These are phyloP conservation scores for Drosophila eohydei DNA, from an alignment of 2,888 invertebrate species.

Conservation along the genomic window DNA sequence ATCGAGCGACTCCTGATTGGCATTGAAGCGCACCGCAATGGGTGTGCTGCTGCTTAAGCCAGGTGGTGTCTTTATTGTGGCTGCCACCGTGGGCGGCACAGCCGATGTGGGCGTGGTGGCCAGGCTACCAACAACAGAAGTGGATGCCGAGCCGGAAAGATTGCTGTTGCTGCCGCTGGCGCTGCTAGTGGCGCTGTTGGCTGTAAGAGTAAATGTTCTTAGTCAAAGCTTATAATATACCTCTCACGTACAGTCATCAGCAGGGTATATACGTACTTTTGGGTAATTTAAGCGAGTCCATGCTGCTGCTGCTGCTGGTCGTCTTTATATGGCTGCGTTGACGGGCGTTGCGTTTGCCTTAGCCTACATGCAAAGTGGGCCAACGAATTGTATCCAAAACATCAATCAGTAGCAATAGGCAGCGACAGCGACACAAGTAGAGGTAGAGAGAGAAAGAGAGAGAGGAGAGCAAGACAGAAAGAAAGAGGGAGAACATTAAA, in stretches of 20 bases:
- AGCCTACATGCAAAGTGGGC: conserved; percentile 65
- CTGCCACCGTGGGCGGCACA: conserved; percentile 30
- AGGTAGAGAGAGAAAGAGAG: neutral
- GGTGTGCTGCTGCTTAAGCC: conserved; percentile 78
- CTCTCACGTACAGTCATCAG: no score
- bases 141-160: conserved; percentile 63
- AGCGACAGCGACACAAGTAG: neutral
- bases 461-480: conserved; percentile 13
- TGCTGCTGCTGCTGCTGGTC: conserved; percentile 33
- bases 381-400: conserved; percentile 63
- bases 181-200: conserved; percentile 63
- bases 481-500: conserved; percentile 47
- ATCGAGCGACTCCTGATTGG: conserved; percentile 84
- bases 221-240: conserved; percentile 1
- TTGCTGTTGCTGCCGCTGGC: conserved; percentile 77
- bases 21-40: conserved; percentile 84
- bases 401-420: conserved; percentile 60
- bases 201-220: conserved; percentile 20
- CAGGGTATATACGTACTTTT: conserved; percentile 74
- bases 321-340: conserved; percentile 60
- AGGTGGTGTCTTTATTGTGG: conserved; percentile 72
- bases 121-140: conserved; percentile 57
- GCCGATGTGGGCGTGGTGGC: conserved; percentile 71
- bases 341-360: conserved; percentile 52
- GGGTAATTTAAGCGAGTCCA: conserved; percentile 84